These are phyloP conservation scores for Chloropsis hardwickii DNA, from an alignment of 2,113 vertebrate genomes.

Conservation along the genomic window DNA sequence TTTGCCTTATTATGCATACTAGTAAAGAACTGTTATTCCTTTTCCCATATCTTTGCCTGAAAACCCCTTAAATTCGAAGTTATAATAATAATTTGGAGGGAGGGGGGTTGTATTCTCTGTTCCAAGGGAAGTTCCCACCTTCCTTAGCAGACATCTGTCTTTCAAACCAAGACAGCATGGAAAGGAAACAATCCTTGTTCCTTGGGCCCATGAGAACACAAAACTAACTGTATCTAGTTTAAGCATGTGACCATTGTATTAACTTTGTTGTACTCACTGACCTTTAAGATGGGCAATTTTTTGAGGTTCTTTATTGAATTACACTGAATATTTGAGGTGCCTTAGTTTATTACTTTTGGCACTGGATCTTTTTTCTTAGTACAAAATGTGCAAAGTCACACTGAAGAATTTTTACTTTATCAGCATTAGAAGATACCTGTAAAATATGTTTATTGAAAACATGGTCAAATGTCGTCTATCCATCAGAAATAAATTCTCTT, in stretches of 20 bases:
- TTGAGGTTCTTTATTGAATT: not conserved
- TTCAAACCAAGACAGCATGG: not conserved
- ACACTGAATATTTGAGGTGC: not conserved
- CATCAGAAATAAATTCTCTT: not conserved
- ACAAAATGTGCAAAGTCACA: not conserved
- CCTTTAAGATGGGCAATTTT: not conserved
- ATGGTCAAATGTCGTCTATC: not conserved
- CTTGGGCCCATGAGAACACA: not conserved
- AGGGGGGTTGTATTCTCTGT: not conserved
- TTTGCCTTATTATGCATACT: not conserved
- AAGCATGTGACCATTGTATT: not conserved
- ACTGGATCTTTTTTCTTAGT: not conserved
- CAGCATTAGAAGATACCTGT: not conserved
- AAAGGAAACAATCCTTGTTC: not conserved
- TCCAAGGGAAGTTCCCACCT: not conserved
- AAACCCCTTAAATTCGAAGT: not conserved
- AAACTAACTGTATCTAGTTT: not conserved
- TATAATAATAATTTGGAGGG: not conserved
- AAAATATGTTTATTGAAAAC: not conserved
- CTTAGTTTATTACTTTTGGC: not conserved
- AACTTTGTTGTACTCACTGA: not conserved
- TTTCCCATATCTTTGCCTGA: not conserved
- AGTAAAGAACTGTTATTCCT: not conserved
- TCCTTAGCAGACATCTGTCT: not conserved
- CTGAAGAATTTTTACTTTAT: not conserved